Base-by-base conservation (phyloP, 2,888 invertebrate genomes). In the Luffia ferchaultella region DNA sequence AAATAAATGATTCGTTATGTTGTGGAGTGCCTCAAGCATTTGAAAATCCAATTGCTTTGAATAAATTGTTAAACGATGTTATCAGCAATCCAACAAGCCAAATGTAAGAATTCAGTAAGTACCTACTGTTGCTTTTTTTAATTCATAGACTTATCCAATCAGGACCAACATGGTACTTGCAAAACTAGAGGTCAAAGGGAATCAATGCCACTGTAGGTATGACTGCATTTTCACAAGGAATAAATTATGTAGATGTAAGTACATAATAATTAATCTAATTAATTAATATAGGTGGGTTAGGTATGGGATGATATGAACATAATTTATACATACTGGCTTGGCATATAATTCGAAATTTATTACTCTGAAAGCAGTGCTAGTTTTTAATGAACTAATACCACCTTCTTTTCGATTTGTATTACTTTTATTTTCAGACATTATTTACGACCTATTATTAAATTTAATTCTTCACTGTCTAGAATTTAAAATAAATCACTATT, bases 281-380 rank as follows among this genome's bases (percentile, higher is more conserved):
- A 16, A 16, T 17, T 17, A 18, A 42, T n/a, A 42, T 48, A 18
- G 17, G 30, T 9, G 20, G 44, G 9, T 15, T 20, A 50, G 16
- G 16, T 43, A 49, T 47, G 45, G 12, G 45, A 20, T 44, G 17
- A 18, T 42, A 50, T 46, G 47, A 17, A 48, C 17, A 48, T 20
- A 40, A 30, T 46, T 17, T 45, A 45, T 49, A 42, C 90, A 87
- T 86, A 96, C 96, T 54, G 95, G 96, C 75, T 91, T 94, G 0
- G 90, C 88, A 70, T 95, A 97, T 1, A 97, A 82, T 75, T 97
- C 96, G 76, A 93, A 96, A 77, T 97, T 97, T 0, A 95, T 82
- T 20, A 90, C 87, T 64, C 91, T 87, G 69, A 97, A 97, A 20
- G 93, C 85, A 58, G 85, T 87, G 2, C 92, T 91, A 16, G 92